phyloP scores from a whole-genome alignment of 2,797 vertebrate species.

The Nasua narica region DNA sequence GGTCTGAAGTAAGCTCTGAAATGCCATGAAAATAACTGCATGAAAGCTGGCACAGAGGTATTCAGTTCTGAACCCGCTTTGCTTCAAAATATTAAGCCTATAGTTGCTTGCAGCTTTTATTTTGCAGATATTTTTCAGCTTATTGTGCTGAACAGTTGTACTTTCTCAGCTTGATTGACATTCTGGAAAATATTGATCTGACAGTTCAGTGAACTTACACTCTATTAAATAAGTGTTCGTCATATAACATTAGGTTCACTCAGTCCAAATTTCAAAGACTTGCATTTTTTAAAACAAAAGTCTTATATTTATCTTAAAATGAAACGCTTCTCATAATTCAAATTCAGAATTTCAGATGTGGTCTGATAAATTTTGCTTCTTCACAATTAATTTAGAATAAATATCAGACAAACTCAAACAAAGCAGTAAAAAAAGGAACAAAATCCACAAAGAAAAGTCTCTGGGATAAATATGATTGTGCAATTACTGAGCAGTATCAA shows the following conservation, averaged over 20 bases:
- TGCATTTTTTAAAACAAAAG: background rate
- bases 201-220: background rate
- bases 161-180: conserved; percentile 57
- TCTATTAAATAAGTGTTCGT: background rate
- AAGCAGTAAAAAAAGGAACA: background rate
- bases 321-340: background rate
- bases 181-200: conserved; percentile 62
- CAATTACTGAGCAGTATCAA: background rate
- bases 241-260: background rate
- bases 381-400: background rate
- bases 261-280: background rate
- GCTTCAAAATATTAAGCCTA: conserved; percentile 33
- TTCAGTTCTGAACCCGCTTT: conserved; percentile 42
- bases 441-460: background rate
- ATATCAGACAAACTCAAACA: conserved; percentile 37
- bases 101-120: background rate
- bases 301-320: conserved; percentile 39
- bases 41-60: background rate
- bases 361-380: background rate
- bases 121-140: background rate
- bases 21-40: background rate
- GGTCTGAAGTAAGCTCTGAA: background rate
- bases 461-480: background rate
- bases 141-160: conserved; percentile 34
- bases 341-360: conserved; percentile 16